These are phyloP conservation scores for Orthonychiurus folsomi DNA, from an alignment of 2,888 invertebrate species.

Conservation along the genomic window DNA sequence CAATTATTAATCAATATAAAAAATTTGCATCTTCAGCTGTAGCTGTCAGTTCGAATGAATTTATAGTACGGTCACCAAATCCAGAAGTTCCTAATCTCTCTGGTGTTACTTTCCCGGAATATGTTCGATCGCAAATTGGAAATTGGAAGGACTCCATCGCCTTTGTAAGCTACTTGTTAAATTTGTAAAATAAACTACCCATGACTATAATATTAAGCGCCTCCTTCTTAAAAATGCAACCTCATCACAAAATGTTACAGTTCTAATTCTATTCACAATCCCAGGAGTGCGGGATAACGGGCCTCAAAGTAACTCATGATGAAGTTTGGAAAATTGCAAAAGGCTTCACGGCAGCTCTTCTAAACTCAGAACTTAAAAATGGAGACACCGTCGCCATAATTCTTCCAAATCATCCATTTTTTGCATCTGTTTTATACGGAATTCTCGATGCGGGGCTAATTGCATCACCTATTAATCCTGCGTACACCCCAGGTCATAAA, in stretches of 20 bases:
- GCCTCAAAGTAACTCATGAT: conserved; percentile 5
- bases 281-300: conserved; percentile 5
- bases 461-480: conserved; percentile 33
- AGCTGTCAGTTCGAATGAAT: background rate
- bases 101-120: conserved; percentile 3
- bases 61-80: background rate
- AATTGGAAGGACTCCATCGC: background rate
- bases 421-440: conserved; percentile 35
- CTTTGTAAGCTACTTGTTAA: conserved; percentile 9
- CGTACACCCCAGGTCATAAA: conserved; percentile 8
- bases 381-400: conserved; percentile 30
- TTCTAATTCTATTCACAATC: background rate
- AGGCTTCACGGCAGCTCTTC: conserved; percentile 26
- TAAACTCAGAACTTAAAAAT: conserved; percentile 12
- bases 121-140: background rate
- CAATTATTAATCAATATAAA: too few species aligned
- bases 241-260: too few species aligned
- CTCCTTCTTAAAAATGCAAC: background rate
- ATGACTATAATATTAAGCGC: too few species aligned
- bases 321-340: conserved; percentile 16
- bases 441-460: conserved; percentile 25
- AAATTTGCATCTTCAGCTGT: too few species aligned
- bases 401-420: conserved; percentile 34
- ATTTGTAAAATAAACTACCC: too few species aligned
- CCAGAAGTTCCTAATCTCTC: background rate